phyloP scores from a whole-genome alignment of 2,113 vertebrate species.

The Porphyrio hochstetteri region DNA sequence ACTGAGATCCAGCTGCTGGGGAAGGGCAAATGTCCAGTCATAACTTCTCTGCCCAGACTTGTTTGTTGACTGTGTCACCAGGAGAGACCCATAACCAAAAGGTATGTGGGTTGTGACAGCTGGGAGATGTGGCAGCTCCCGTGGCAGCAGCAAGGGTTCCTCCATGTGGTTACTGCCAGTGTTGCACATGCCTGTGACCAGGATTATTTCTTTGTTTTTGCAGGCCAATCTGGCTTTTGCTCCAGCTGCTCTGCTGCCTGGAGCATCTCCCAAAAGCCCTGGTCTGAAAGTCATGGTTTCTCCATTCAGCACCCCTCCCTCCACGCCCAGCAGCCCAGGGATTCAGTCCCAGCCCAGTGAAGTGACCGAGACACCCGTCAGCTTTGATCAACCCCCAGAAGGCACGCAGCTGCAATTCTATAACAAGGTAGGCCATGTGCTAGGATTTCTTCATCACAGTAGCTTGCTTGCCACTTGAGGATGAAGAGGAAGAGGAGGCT shows the following conservation, averaged over 20 bases:
- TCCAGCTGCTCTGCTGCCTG: slow-evolving; percentile 75
- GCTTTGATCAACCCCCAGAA: slow-evolving; percentile 80
- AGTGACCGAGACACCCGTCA: slow-evolving; percentile 54
- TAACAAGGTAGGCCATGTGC: slow-evolving; percentile 72
- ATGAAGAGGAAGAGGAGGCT: not conserved
- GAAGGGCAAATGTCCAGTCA: slow-evolving; percentile 36
- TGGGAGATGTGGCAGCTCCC: not conserved
- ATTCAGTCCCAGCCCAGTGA: slow-evolving; percentile 36
- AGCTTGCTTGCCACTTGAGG: not conserved
- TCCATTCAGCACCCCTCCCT: slow-evolving; percentile 76
- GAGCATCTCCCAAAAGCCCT: slow-evolving; percentile 79
- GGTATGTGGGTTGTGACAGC: not conserved
- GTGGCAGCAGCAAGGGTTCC: slow-evolving; percentile 17
- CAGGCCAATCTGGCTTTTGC: slow-evolving; percentile 80
- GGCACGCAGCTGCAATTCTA: slow-evolving; percentile 75
- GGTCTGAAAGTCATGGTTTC: slow-evolving; percentile 74
- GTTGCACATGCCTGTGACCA: fast-evolving
- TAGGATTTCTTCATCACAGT: not conserved
- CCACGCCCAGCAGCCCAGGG: slow-evolving; percentile 76
- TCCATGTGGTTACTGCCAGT: not conserved
- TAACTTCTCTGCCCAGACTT: slow-evolving; percentile 24
- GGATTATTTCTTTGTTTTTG: not conserved
- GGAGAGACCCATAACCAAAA: not conserved
- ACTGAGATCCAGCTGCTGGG: slow-evolving; percentile 39
- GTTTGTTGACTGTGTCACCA: slow-evolving; percentile 63